Percentiles rank a stretch among this genome's conserved stretches.
phyloP scores from a whole-genome alignment of 1,140 invertebrate genomes.

The Plectus sambesii region DNA sequence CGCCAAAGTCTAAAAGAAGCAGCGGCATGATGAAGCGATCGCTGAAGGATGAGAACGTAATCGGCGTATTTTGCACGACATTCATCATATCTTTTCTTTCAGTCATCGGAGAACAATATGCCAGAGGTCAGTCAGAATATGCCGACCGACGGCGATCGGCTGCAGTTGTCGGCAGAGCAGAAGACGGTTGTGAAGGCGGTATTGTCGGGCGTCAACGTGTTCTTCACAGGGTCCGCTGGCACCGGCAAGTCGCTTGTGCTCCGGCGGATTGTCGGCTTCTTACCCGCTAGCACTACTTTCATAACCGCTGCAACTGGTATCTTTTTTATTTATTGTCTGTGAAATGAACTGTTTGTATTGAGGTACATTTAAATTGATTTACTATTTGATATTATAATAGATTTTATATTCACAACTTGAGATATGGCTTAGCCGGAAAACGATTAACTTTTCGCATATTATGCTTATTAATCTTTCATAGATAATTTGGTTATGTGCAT shows the following conservation, averaged over 20 bases:
- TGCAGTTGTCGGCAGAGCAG: conserved; percentile 63
- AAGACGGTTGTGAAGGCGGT: conserved; percentile 63
- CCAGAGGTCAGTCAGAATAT: conserved; percentile 1
- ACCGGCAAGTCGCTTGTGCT: conserved; percentile 86
- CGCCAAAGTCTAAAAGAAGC: background rate
- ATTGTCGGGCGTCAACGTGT: conserved; percentile 65
- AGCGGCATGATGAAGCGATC: conserved; percentile 56
- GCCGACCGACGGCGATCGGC: conserved; percentile 48
- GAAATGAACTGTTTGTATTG: too few relatives aligned
- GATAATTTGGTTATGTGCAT: too few relatives aligned
- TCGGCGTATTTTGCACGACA: conserved; percentile 62
- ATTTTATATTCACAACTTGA: too few relatives aligned
- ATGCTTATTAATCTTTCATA: too few relatives aligned
- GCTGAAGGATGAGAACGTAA: conserved; percentile 60
- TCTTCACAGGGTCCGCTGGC: conserved; percentile 82
- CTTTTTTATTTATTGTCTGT: too few relatives aligned
- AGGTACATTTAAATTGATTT: too few relatives aligned
- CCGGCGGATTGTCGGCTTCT: conserved; percentile 64
- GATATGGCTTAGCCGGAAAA: too few relatives aligned
- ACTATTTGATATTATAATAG: too few relatives aligned
- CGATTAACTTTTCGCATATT: too few relatives aligned
- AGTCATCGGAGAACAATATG: background rate
- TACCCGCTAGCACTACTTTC: conserved; percentile 77
- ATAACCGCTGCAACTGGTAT: conserved; percentile 77
- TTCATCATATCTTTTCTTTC: conserved; percentile 30